Evolutionary conservation across 2,797 vertebrate genomes (phyloP), one percentile per base, ranked within the genome.

Genomic region (Amniataba percoides): DNA sequence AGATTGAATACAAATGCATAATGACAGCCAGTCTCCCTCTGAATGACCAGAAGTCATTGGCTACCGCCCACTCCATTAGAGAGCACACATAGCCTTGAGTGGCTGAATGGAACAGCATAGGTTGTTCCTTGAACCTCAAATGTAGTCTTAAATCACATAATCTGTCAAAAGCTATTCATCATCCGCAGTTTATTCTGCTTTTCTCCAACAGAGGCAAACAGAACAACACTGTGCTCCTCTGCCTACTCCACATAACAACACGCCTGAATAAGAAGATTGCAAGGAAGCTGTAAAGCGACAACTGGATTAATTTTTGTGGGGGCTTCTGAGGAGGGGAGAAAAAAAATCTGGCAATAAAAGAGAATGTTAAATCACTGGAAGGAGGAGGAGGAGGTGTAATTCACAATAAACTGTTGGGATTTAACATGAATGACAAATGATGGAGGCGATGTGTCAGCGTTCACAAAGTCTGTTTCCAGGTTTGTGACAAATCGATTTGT

Each of bases 151-250:
- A 86, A 85, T 82, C 86, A 79, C 77, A 86, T 48, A 71, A 80
- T 85, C 84, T 87, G 86, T 88, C 91, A 86, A 43, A 80, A 84
- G 55, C 58, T 71, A 85, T 90, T 82, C 56, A 64, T 88, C 81
- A 56, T 39, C 2, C 7, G 19, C 27, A 64, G 71, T 51, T 75
- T 64, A 73, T 58, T 53, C 31, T 46, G 13, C 19, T 81, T 69
- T 63, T 48, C 56, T 58, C 39, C 52, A 16, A 40, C 39, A 58
- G 34, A 60, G 16, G 40, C 36, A 68, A 56, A 53, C 2, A 19
- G 57, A 80, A 74, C 51, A 78, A 78, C 16, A 14, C 21, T 6
- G 25, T 25, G 52, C 43, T 67, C 66, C 42, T 64, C 74, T 70
- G 77, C 46, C 52, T 60, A 14, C 56, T 76, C 21, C 16, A 36